phyloP scores from a whole-genome alignment of 2,113 vertebrate species.

The Triplophysa rosa region DNA sequence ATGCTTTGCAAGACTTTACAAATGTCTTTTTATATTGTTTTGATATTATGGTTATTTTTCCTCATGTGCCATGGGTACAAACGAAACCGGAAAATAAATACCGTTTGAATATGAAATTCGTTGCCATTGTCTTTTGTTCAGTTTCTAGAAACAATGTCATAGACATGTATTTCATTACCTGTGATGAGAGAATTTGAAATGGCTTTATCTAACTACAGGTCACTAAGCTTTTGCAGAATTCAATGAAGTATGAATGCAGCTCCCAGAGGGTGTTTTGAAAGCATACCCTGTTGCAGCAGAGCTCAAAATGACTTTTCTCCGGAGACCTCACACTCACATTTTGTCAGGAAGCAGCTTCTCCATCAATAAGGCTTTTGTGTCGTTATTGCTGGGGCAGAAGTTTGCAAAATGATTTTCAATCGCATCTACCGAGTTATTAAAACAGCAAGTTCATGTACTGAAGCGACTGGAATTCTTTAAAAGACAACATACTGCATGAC shows the following conservation, averaged over 20 bases:
- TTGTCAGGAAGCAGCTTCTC: slow-evolving; percentile 11
- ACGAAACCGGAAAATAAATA: slow-evolving; percentile 85
- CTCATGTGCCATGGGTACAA: slow-evolving; percentile 96
- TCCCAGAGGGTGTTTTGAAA: slow-evolving; percentile 48
- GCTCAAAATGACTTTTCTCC: slow-evolving; percentile 30
- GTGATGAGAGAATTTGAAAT: neutral
- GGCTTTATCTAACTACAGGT: neutral
- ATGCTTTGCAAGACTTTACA: slow-evolving; percentile 75
- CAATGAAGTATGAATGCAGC: neutral
- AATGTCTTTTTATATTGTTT: slow-evolving; percentile 78
- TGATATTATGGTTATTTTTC: slow-evolving; percentile 82
- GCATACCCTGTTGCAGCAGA: slow-evolving; percentile 5
- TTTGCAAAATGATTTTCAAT: slow-evolving; percentile 30
- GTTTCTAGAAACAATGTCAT: neutral
- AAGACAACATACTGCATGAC: neutral
- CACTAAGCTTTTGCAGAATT: neutral
- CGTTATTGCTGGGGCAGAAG: slow-evolving; percentile 23
- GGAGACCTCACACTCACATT: slow-evolving; percentile 20
- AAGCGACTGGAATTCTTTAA: neutral
- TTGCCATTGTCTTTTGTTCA: slow-evolving; percentile 27
- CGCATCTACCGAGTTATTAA: neutral
- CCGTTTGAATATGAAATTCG: slow-evolving; percentile 81
- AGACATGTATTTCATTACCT: neutral
- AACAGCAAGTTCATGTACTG: slow-evolving; percentile 18
- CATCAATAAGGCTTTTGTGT: slow-evolving; percentile 56